These are phyloP conservation scores for Ophioderma brevispina DNA, from an alignment of 35 echinoderm and acorn worm genomes.

Conservation along the genomic window DNA sequence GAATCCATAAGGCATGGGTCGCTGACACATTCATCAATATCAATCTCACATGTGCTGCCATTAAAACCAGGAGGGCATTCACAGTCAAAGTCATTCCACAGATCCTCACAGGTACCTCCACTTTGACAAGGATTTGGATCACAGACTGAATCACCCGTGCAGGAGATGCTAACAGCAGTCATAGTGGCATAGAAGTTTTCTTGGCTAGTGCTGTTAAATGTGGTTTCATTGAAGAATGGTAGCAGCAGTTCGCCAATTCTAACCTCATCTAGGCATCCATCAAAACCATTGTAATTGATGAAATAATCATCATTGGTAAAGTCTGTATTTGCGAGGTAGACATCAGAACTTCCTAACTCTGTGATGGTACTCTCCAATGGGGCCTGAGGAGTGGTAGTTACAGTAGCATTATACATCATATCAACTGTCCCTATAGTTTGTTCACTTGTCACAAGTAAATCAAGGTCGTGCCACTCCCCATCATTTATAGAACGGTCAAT, in stretches of 20 bases:
- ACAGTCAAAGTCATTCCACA: conserved; percentile 65
- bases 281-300: conserved; percentile 26
- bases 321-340: conserved; percentile 53
- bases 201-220: conserved; percentile 40
- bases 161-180: neutral
- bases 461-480: conserved; percentile 78
- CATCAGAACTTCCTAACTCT: neutral
- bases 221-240: conserved; percentile 55
- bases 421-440: conserved; percentile 37
- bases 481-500: conserved; percentile 36
- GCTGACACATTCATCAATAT: conserved; percentile 72
- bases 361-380: conserved; percentile 31
- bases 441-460: conserved; percentile 9
- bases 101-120: conserved; percentile 43
- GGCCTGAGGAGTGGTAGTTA: neutral
- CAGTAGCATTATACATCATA: neutral
- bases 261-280: conserved; percentile 77
- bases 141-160: conserved; percentile 51
- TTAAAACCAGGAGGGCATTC: conserved; percentile 50
- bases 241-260: conserved; percentile 71
- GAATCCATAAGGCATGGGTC: conserved; percentile 50
- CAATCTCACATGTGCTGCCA: conserved; percentile 36
- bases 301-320: conserved; percentile 31
- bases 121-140: conserved; percentile 47
- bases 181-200: conserved; percentile 67